phyloP scores from a whole-genome alignment of 2,113 vertebrate species.

The Anoplopoma fimbria region DNA sequence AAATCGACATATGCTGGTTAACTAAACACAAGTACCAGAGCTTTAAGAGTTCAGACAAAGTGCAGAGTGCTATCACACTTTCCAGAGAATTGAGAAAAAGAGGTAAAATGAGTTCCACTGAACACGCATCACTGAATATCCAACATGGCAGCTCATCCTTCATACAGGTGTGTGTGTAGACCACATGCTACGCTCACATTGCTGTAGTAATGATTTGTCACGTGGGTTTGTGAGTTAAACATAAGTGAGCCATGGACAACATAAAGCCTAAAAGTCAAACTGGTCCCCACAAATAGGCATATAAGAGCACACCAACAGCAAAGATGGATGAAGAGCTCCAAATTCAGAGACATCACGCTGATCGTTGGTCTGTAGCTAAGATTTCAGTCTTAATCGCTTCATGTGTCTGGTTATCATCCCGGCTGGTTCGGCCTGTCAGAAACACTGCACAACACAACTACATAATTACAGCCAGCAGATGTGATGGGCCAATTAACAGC shows the following conservation, averaged over 20 bases:
- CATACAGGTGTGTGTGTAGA: slow-evolving; percentile 19
- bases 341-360: not conserved
- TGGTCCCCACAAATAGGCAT: not conserved
- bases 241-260: not conserved
- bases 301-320: no score
- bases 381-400: not conserved
- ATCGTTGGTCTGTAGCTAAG: not conserved
- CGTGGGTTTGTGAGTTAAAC: not conserved
- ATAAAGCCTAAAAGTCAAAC: not conserved
- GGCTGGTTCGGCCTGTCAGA: not conserved
- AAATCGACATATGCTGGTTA: not conserved
- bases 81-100: not conserved
- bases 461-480: slow-evolving; percentile 45
- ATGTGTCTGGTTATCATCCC: slow-evolving; percentile 1
- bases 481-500: slow-evolving; percentile 48
- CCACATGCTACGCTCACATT: slow-evolving; percentile 18
- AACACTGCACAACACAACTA: not conserved
- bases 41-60: slow-evolving; percentile 13
- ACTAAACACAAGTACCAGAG: not conserved
- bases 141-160: slow-evolving; percentile 33
- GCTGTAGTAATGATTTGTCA: slow-evolving; percentile 19
- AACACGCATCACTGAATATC: slow-evolving; percentile 34
- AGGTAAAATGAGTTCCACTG: no score
- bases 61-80: not conserved
- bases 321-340: not conserved